Evolutionary conservation across 2,113 vertebrate species (phyloP).

Genomic region (Pseudopodoces humilis): DNA sequence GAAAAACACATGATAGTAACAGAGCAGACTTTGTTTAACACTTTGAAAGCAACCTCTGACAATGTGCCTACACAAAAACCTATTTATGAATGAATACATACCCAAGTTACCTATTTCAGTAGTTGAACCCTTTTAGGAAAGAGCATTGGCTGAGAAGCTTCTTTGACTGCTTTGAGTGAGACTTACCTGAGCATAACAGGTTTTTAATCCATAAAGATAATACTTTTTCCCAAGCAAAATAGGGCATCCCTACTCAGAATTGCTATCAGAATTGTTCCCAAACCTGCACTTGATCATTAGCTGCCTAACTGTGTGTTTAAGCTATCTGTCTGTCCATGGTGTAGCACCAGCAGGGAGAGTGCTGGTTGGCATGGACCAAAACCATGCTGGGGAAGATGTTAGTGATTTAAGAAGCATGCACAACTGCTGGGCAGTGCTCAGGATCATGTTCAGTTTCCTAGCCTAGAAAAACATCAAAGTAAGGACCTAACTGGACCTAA

Average conservation of each 20-base stretch:
- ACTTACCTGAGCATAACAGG: not conserved
- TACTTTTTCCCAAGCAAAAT: not conserved
- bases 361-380: not conserved
- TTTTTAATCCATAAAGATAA: not conserved
- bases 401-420: not conserved
- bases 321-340: not conserved
- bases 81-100: not conserved
- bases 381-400: not conserved
- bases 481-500: not conserved
- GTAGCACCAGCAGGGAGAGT: not conserved
- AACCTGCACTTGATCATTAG: not conserved
- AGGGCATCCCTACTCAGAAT: not conserved
- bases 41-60: not conserved
- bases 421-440: fast-evolving
- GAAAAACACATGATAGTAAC: not conserved
- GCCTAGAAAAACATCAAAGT: no score
- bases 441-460: not conserved
- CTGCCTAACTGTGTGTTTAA: not conserved
- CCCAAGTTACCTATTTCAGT: not conserved
- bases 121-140: not conserved
- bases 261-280: not conserved
- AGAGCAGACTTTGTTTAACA: not conserved
- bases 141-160: not conserved
- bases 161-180: not conserved
- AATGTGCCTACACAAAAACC: not conserved